Evolutionary conservation across 2,797 vertebrate species (phyloP), one percentile per base, ranked within the genome.

Genomic region (Triplophysa bombifrons): DNA sequence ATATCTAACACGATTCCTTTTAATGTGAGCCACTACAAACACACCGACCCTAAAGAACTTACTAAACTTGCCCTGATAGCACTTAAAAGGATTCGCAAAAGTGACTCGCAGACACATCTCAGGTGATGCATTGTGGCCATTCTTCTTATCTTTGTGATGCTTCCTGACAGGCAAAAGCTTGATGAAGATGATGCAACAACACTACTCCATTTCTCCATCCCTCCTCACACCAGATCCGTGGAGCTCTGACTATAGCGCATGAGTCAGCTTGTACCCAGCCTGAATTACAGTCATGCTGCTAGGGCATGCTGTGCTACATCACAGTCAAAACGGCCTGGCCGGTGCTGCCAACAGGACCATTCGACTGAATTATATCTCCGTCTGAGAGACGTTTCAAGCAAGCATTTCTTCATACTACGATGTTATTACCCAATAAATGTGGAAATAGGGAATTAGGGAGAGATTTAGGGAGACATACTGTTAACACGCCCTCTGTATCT

Each of bases 251-350:
- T 53, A 38, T 38, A 56, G 56, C 63, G 64, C 20, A 79, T 79
- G 77, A 79, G 77, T 79, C 77, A 79, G 77, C 77, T 27, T 41
- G 53, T n/a, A n/a, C 34, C 46, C 63, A 17, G 50, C 44, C 63
- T 77, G 56, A 76, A 76, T 72, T 63, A 65, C 69, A 56, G 56
- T 44, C 80, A 50, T n/a, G 48, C 76, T 71, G 63, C 68, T 69
- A 61, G 20, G 27, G n/a, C 72, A 56, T 56, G 80, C 73, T 53
- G 77, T 20, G 70, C 70, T 80, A 80, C 82, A 84, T 83, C 74
- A 78, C 77, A 71, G 48, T 60, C 67, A 77, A 67, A 75, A 80
- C 12, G 58, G 56, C 76, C 73, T 38, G 73, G 27, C 55, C 22
- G 30, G 41, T 81, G 74, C 61, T 46, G 44, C 20, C 53, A 48